Evolutionary conservation across 2,888 invertebrate genomes (phyloP).

Genomic region (Torymus auratus): DNA sequence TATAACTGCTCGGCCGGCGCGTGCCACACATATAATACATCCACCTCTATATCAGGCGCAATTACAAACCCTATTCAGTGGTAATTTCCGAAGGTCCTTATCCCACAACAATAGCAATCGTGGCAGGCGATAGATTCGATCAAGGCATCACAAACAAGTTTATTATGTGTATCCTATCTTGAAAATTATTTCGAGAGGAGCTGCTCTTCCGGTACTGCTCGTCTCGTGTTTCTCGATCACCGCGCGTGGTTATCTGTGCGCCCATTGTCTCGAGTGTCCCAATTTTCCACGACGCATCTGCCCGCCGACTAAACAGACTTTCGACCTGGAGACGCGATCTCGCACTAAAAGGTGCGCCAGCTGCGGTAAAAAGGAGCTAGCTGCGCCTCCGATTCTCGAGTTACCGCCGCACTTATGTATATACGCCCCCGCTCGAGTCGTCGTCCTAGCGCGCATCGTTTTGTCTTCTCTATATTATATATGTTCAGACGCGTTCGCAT

Average conservation of each 20-base stretch:
- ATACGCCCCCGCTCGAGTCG: conserved; percentile 61
- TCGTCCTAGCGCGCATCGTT: not conserved
- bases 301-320: conserved; percentile 57
- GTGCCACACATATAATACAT: not conserved
- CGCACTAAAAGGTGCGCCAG: conserved; percentile 59
- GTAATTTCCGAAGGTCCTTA: conserved; percentile 10
- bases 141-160: not conserved
- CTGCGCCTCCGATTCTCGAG: conserved; percentile 68
- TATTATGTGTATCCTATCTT: conserved; percentile 9
- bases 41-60: not conserved
- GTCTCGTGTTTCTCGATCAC: conserved; percentile 46
- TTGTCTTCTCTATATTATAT: not conserved
- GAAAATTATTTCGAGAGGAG: conserved; percentile 50
- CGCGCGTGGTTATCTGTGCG: conserved; percentile 64
- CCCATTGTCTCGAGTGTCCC: conserved; percentile 69
- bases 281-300: conserved; percentile 59
- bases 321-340: conserved; percentile 31
- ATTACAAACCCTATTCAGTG: conserved; percentile 25
- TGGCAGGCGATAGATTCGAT: not conserved
- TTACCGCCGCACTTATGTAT: conserved; percentile 59
- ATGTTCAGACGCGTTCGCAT: not conserved
- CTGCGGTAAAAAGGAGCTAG: conserved; percentile 61
- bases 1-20: too few relatives aligned
- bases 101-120: not conserved
- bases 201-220: conserved; percentile 15